phyloP scores from a whole-genome alignment of 2,888 invertebrate genomes.

The Drosophila mimetica region DNA sequence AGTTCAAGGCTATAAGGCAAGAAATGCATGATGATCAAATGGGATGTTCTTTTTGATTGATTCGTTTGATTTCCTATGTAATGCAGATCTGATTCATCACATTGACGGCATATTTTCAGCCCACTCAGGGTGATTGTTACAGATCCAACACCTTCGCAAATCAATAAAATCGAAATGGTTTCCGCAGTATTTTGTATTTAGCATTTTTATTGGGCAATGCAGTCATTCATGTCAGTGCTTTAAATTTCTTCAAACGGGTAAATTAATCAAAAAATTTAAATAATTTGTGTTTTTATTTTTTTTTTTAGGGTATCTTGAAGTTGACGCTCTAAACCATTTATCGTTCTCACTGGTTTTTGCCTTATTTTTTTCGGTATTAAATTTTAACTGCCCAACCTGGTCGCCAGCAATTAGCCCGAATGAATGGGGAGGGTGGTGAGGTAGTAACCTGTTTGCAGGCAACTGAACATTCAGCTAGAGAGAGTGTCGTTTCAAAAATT shows the following conservation, averaged over 20 bases:
- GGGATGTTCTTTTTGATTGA: neutral
- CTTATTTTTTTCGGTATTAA: slow-evolving; percentile 44
- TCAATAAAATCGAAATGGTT: slow-evolving; percentile 15
- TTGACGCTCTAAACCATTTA: neutral
- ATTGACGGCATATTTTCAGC: slow-evolving; percentile 1
- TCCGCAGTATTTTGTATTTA: neutral
- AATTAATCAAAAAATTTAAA: slow-evolving; percentile 8
- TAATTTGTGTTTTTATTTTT: neutral
- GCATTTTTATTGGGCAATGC: neutral
- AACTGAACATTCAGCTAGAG: slow-evolving; percentile 19
- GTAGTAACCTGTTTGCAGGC: slow-evolving; percentile 21
- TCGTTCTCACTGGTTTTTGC: slow-evolving; percentile 5
- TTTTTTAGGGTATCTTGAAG: slow-evolving; percentile 2
- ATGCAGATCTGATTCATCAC: slow-evolving; percentile 11
- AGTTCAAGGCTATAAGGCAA: slow-evolving; percentile 22
- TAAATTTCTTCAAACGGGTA: neutral
- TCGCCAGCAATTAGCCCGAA: slow-evolving; percentile 38
- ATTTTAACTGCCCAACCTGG: slow-evolving; percentile 51
- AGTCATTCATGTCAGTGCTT: neutral
- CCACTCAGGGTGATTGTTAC: slow-evolving; percentile 1
- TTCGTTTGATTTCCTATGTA: slow-evolving; percentile 28
- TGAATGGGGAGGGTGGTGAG: slow-evolving; percentile 10
- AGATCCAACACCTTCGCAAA: neutral
- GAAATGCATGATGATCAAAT: neutral
- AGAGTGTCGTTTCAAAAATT: slow-evolving; percentile 75